Conservation (phyloP, 92 coral and sea anemone species). For the Galaxea fascicularis region DNA sequence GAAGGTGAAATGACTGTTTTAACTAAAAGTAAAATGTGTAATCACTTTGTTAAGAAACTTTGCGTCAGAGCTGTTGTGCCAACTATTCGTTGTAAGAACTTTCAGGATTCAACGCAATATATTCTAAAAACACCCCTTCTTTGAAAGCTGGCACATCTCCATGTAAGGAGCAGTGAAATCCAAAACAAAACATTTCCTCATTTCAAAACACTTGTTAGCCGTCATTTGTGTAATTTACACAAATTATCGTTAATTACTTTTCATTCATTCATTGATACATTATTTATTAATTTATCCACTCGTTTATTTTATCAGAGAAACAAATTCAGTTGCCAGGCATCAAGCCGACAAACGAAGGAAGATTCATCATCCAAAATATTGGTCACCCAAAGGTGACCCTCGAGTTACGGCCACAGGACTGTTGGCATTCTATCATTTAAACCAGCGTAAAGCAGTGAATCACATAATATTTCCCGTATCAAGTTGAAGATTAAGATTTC, state of each 20-base stretch:
- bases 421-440: not conserved
- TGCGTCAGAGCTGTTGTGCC: not conserved
- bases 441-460: not conserved
- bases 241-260: not conserved
- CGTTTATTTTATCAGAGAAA: no score
- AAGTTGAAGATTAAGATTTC: no score
- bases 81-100: not conserved
- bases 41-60: not conserved
- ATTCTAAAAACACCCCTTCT: not conserved
- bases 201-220: no score
- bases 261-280: not conserved
- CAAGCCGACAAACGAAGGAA: no score
- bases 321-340: no score
- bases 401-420: constrained; percentile 1
- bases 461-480: not conserved
- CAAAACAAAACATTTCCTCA: constrained; percentile 8
- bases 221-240: no score
- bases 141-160: not conserved
- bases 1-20: not conserved
- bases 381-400: not conserved
- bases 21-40: not conserved
- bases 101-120: not conserved
- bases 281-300: no score
- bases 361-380: not conserved
- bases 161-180: not conserved